Base-by-base conservation (phyloP, 1,140 invertebrate species). In the Dryas iulia region DNA sequence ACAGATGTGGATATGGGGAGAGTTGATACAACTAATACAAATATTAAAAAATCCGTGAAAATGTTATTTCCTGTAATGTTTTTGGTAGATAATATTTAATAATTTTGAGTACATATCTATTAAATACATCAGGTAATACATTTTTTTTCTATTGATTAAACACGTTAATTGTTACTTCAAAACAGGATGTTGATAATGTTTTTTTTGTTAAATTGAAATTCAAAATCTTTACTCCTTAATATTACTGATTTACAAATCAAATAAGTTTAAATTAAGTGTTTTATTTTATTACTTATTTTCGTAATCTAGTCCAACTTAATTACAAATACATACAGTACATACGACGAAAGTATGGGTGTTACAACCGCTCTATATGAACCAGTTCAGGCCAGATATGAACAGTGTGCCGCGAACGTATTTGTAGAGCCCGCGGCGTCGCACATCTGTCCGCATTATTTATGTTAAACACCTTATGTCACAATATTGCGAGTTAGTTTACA, bases 401-500 rank as follows among this genome's bases (percentile, higher is more conserved):
- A 64, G 73, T 74, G 69, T 72, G 73, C 78, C 80, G 80, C 81
- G 83, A 84, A 84, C 81, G 86, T 89, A 89, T 89, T 91, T 89
- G 86, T 78, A 67, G 64, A 72, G 84, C 89, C 87, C 76, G 83
- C 73, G 89, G 89, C 89, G 73, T 60, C 78, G 78, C 87, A 86
- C 87, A 90, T 90, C 87, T 91, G 87, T 88, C 80, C 81, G 86
- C 81, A 88, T 90, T 91, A 91, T 91, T 90, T 91, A 91, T 90
- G 89, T 91, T 90, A 90, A 90, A 89, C 87, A 91, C 87, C 87
- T 89, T 89, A 88, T 91, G 89, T 90, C 89, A 89, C 87, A 89
- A 91, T 91, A 91, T 90, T 78, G 77, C 83, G 84, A 87, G 84
- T 91, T 89, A 89, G 79, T 84, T 84, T 83, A 82, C 77, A 61